Conservation (phyloP, 2,888 invertebrate genomes). For the Choristoneura rosaceana region DNA sequence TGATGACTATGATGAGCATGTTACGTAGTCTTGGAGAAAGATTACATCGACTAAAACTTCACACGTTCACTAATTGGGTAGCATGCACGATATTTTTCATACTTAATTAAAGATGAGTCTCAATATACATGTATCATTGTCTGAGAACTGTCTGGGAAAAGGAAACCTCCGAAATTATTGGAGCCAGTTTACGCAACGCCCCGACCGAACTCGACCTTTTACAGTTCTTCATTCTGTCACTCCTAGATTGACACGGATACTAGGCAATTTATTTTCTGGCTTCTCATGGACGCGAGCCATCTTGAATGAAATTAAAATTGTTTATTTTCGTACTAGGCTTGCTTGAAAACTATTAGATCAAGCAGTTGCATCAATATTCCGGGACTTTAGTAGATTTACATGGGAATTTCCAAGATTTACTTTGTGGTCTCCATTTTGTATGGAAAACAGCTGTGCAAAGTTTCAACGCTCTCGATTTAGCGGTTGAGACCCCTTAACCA, state of each 20-base stretch:
- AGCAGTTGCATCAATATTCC: no score
- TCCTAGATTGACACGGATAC: not conserved
- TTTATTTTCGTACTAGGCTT: no score
- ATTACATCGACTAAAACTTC: not conserved
- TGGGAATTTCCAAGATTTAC: no score
- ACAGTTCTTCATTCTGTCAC: not conserved
- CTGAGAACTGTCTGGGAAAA: not conserved
- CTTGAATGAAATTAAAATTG: not conserved
- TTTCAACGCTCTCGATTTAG: no score
- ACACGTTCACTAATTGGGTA: not conserved
- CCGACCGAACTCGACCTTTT: not conserved
- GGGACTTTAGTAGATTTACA: no score
- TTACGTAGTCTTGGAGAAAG: not conserved
- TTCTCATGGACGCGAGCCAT: not conserved
- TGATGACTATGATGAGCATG: no score
- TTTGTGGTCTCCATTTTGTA: no score
- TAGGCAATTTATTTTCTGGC: not conserved
- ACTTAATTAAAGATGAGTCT: not conserved
- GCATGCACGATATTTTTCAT: not conserved
- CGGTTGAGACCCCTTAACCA: no score
- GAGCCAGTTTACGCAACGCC: not conserved
- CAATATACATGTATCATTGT: not conserved
- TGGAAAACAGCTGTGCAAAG: no score
- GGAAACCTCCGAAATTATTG: not conserved
- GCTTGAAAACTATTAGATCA: no score